Conservation (phyloP, 2,797 vertebrate species). For the Psittacula derbiana region DNA sequence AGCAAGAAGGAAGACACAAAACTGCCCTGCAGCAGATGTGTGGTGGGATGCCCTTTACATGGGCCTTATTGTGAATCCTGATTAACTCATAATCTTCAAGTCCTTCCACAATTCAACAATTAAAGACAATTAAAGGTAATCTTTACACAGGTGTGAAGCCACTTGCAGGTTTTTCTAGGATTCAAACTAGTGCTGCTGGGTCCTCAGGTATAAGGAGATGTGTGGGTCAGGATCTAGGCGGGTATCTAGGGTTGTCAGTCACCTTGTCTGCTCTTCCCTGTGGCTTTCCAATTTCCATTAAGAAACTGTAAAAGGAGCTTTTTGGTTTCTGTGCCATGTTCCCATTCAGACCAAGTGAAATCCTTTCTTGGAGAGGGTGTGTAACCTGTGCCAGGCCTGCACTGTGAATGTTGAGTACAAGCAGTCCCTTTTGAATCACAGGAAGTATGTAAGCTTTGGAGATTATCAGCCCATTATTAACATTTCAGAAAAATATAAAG, state of each 20-base stretch:
- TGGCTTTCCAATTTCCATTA: not conserved
- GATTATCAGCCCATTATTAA: constrained; percentile 77
- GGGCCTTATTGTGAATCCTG: not conserved
- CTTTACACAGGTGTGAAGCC: not conserved
- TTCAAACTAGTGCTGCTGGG: not conserved
- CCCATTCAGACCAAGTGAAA: not conserved
- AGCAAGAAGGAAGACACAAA: not conserved
- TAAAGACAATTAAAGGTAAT: not conserved
- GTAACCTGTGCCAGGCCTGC: not conserved
- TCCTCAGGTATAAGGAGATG: not conserved
- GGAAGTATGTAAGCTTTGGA: constrained; percentile 73
- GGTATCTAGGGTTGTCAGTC: not conserved
- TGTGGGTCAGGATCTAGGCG: not conserved
- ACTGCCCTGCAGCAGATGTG: not conserved
- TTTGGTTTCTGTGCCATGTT: not conserved
- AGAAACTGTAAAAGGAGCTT: not conserved
- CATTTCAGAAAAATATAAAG: constrained; percentile 68
- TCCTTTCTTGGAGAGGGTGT: constrained; percentile 23
- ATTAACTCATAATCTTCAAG: not conserved
- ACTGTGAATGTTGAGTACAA: constrained; percentile 27
- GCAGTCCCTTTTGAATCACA: constrained; percentile 70
- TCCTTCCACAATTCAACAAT: not conserved
- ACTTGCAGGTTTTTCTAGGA: not conserved
- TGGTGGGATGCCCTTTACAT: not conserved
- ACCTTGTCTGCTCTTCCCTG: not conserved